phyloP scores from a whole-genome alignment of 1,140 invertebrate genomes.

The Ericerus pela region DNA sequence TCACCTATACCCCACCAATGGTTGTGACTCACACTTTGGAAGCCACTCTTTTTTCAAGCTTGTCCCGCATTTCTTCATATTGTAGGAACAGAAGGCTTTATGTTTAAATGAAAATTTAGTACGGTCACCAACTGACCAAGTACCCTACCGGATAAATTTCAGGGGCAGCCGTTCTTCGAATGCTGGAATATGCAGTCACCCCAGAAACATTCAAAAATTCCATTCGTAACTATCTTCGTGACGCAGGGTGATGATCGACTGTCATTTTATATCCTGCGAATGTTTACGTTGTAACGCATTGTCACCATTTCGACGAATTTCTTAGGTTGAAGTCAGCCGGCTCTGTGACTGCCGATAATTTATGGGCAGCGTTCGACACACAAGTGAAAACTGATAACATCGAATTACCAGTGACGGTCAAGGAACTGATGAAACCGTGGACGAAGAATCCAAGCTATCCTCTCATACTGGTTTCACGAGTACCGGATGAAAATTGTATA shows the following conservation, averaged over 20 bases:
- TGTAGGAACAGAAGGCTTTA: too few relatives aligned
- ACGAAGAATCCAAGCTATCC: slow-evolving; percentile 40
- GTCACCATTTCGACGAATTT: not conserved
- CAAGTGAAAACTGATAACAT: not conserved
- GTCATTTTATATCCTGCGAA: not conserved
- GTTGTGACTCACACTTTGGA: too few relatives aligned
- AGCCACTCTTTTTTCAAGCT: too few relatives aligned
- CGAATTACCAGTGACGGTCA: not conserved
- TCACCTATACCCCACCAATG: too few relatives aligned
- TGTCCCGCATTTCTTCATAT: too few relatives aligned
- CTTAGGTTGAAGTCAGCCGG: not conserved
- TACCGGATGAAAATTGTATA: too few relatives aligned
- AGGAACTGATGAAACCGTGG: slow-evolving; percentile 33
- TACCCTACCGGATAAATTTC: too few relatives aligned
- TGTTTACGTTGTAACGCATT: not conserved
- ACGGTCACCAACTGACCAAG: too few relatives aligned
- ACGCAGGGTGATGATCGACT: not conserved
- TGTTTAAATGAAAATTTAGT: too few relatives aligned
- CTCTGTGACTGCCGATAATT: not conserved
- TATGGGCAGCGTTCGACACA: not conserved
- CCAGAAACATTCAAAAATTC: slow-evolving; percentile 40
- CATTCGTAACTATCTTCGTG: not conserved
- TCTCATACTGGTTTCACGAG: too few relatives aligned
- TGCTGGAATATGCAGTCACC: slow-evolving; percentile 57
- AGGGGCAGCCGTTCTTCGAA: slow-evolving; percentile 53